Percentiles rank a stretch among this genome's conserved stretches.
Conservation (phyloP, 2,113 vertebrate genomes). For the Emberiza fucata region DNA sequence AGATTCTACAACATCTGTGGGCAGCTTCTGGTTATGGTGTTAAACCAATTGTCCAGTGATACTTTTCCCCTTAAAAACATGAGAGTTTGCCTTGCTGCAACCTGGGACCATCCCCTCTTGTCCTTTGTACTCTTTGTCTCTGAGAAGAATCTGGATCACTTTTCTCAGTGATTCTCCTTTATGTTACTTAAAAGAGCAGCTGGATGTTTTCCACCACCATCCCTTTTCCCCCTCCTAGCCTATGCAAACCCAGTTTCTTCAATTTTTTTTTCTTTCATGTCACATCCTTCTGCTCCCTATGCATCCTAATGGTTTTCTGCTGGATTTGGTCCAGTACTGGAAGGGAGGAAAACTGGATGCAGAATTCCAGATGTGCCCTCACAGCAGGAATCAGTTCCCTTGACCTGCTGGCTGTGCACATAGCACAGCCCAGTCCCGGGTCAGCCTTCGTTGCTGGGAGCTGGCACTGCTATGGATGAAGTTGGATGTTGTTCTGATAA, state of each 20-base stretch:
- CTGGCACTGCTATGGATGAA: not conserved
- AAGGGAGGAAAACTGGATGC: not conserved
- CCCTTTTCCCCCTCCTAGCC: not conserved
- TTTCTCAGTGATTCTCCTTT: not conserved
- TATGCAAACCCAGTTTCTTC: not conserved
- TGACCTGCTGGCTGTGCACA: not conserved
- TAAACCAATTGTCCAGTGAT: not conserved
- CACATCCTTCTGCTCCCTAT: not conserved
- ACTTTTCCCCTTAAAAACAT: not conserved
- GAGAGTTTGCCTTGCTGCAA: not conserved
- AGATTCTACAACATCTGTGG: not conserved
- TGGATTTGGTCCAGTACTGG: not conserved
- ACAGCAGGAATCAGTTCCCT: not conserved
- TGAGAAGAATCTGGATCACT: not conserved
- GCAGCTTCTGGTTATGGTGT: not conserved
- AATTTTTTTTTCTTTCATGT: not conserved
- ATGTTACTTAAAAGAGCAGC: not conserved
- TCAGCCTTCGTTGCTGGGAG: accelerated
- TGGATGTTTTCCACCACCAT: not conserved
- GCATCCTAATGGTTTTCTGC: not conserved
- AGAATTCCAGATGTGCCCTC: not conserved
- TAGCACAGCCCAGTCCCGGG: not conserved
- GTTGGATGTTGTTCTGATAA: not conserved
- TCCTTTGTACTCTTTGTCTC: not conserved
- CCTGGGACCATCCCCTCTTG: accelerated